These are phyloP conservation scores for Hycleus phaleratus DNA, from an alignment of 1,140 invertebrate genomes.

Conservation along the genomic window DNA sequence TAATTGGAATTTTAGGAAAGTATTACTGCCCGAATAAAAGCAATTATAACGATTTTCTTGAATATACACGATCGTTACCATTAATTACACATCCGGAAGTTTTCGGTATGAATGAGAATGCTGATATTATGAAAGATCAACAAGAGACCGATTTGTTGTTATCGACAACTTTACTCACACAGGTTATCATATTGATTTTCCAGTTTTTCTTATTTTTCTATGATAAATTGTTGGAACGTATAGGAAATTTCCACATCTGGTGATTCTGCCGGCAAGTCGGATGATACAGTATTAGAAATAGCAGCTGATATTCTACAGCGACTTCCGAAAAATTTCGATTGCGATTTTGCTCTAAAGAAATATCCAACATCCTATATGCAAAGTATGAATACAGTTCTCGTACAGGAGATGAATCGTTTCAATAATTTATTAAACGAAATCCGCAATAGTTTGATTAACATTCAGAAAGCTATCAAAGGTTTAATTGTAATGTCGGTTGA, in stretches of 20 bases:
- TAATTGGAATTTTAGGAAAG: slow-evolving; percentile 40
- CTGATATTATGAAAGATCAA: slow-evolving; percentile 91
- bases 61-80: slow-evolving; percentile 71
- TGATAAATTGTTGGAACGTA: background rate
- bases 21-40: slow-evolving; percentile 70
- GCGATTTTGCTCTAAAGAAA: slow-evolving; percentile 56
- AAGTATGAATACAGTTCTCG: slow-evolving; percentile 87
- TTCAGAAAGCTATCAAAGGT: slow-evolving; percentile 88
- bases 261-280: slow-evolving; percentile 48
- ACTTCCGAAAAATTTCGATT: slow-evolving; percentile 67
- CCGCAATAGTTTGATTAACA: slow-evolving; percentile 63
- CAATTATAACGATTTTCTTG: slow-evolving; percentile 70
- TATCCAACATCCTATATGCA: slow-evolving; percentile 77
- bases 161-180: slow-evolving; percentile 71
- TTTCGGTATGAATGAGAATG: slow-evolving; percentile 91
- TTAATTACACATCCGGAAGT: slow-evolving; percentile 74
- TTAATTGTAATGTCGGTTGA: slow-evolving; percentile 77
- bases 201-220: background rate
- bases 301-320: slow-evolving; percentile 62
- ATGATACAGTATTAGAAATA: slow-evolving; percentile 62
- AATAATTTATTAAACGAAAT: slow-evolving; percentile 73
- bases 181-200: slow-evolving; percentile 48
- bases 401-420: slow-evolving; percentile 89
- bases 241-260: slow-evolving; percentile 39
- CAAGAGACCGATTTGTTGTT: slow-evolving; percentile 77